Conservation (phyloP, 2,797 vertebrate species). For the Oryzias sinensis region DNA sequence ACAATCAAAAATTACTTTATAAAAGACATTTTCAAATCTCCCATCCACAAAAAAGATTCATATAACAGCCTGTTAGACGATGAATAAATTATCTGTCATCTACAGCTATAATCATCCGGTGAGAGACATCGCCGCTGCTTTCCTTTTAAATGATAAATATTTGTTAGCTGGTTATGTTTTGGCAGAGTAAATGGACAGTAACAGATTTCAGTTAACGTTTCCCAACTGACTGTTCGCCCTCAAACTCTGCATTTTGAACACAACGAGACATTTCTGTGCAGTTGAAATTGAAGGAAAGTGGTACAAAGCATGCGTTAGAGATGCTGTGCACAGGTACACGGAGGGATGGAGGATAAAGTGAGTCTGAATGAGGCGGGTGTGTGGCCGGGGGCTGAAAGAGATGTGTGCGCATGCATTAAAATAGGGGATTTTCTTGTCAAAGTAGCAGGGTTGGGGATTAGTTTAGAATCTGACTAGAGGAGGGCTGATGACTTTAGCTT, state of each 20-base stretch:
- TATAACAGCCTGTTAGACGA: too few relatives aligned
- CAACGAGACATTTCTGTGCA: slow-evolving; percentile 39
- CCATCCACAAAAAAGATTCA: too few relatives aligned
- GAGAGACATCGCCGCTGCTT: slow-evolving; percentile 18
- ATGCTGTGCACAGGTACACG: slow-evolving; percentile 50
- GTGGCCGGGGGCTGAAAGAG: slow-evolving; percentile 41
- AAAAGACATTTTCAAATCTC: too few relatives aligned
- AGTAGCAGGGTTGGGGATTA: slow-evolving; percentile 79
- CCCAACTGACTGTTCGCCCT: slow-evolving; percentile 26
- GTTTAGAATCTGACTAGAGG: slow-evolving; percentile 76
- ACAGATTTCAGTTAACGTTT: slow-evolving; percentile 48
- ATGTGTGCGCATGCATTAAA: slow-evolving; percentile 75
- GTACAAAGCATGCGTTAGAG: slow-evolving; percentile 19
- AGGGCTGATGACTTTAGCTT: slow-evolving; percentile 72
- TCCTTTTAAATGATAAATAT: slow-evolving; percentile 12
- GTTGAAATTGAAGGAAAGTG: slow-evolving; percentile 19
- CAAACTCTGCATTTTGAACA: slow-evolving; percentile 28
- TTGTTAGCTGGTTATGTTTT: slow-evolving; percentile 53
- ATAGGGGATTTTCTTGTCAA: slow-evolving; percentile 82
- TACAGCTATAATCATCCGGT: slow-evolving; percentile 10
- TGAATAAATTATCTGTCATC: slow-evolving; percentile 1
- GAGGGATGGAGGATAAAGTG: slow-evolving; percentile 32
- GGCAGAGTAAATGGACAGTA: slow-evolving; percentile 52
- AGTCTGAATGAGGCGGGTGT: slow-evolving; percentile 22
- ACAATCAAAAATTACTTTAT: too few relatives aligned